Evolutionary conservation across 2,888 invertebrate species (phyloP), one percentile per base, ranked within the genome.

Genomic region (Tetragonula carbonaria): DNA sequence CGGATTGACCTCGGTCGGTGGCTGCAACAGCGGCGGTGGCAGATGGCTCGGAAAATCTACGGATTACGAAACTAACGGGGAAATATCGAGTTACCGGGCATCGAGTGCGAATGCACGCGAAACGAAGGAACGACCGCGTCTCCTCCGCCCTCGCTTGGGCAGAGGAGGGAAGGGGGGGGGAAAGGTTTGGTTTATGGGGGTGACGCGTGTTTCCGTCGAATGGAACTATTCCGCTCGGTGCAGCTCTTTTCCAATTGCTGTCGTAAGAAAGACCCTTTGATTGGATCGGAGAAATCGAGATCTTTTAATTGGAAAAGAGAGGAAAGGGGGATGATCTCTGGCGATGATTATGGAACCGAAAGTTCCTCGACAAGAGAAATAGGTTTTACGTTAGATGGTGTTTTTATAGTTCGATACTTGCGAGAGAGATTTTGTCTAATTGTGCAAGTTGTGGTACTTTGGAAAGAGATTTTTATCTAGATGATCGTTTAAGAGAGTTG

Each of bases 31-130:
- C 16, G n/a, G 67, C 18, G 72, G 84, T 87, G 90, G 86, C 93
- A 92, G 92, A 93, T 93, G 93, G 92, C 89, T 88, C 80, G 92
- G 92, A 92, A 92, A 92, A 93, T 92, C 90, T 90, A 90, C 45
- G 92, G 90, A 93, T 93, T 93, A 92, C 90, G 88, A 88, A 90
- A 92, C 89, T 92, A 90, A 91, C 91, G 93, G 45, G 45, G 92
- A 92, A 92, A 92, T 92, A 92, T 93, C 92, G 91, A 91, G 88
- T 92, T 91, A 91, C 91, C 80, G 68, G 68, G 53, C 67, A 70
- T 50, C 53, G 77, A 38, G 38, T 51, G 74, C 77, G 67, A 63
- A 73, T 76, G 51, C 74, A 75, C 80, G 76, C 80, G 78, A 79
- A 59, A 51, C 28, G 83, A 82, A 80, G 87, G 78, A 86, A 90